Evolutionary conservation across 2,113 vertebrate species (phyloP).

Genomic region (Polyodon spathula): DNA sequence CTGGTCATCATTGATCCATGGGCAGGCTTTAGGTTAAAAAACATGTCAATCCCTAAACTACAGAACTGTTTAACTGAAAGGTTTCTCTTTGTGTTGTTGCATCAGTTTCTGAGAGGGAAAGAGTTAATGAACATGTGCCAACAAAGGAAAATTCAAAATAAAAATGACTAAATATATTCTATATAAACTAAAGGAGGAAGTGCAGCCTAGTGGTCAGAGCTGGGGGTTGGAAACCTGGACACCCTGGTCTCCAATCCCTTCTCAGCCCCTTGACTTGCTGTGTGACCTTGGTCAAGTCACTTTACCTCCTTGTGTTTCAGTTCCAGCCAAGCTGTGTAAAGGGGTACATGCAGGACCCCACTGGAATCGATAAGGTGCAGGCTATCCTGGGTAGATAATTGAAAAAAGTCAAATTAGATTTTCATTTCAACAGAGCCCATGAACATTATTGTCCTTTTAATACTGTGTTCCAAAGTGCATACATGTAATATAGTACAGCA

Average conservation of each 20-base stretch:
- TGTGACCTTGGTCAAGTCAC: slow-evolving; percentile 6
- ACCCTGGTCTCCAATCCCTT: neutral
- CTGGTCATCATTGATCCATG: too few relatives aligned
- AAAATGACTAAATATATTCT: neutral
- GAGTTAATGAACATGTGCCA: too few relatives aligned
- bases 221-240: neutral
- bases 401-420: slow-evolving; percentile 44
- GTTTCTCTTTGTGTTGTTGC: neutral
- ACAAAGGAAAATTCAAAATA: neutral
- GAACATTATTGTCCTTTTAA: too few relatives aligned
- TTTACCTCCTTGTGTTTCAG: slow-evolving; percentile 66
- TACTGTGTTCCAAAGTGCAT: too few relatives aligned
- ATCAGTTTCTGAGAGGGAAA: too few relatives aligned
- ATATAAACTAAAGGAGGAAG: slow-evolving; percentile 1
- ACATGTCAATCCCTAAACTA: too few relatives aligned
- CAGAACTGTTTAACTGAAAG: neutral
- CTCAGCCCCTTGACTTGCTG: slow-evolving; percentile 3
- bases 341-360: slow-evolving; percentile 56
- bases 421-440: neutral
- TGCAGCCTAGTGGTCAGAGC: neutral
- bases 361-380: slow-evolving; percentile 63
- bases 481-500: too few relatives aligned
- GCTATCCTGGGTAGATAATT: slow-evolving; percentile 53
- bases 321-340: slow-evolving; percentile 69
- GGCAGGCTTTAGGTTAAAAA: too few relatives aligned